These are phyloP conservation scores for Gnathonemus longibarbis DNA, from an alignment of 2,113 vertebrate genomes.

Conservation along the genomic window DNA sequence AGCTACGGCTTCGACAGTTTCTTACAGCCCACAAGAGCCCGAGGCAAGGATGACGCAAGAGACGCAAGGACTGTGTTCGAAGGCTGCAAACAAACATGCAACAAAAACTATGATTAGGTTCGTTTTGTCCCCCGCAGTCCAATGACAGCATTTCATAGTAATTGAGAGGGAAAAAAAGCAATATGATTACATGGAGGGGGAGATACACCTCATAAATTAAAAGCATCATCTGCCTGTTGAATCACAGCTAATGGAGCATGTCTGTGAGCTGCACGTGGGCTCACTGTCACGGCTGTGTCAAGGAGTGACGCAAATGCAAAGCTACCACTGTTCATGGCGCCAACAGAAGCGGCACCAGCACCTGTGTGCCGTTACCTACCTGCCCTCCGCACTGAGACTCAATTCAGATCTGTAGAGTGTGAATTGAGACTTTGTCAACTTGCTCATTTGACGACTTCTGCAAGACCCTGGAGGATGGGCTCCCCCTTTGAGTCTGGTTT, in stretches of 20 bases:
- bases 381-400: neutral
- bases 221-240: neutral
- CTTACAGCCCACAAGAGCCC: neutral
- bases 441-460: neutral
- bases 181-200: neutral
- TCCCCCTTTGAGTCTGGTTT: neutral
- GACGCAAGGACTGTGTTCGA: neutral
- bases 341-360: neutral
- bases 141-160: neutral
- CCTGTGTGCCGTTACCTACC: neutral
- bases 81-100: neutral
- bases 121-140: neutral
- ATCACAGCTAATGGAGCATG: neutral
- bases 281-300: neutral
- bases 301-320: neutral
- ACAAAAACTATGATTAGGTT: neutral
- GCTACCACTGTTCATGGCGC: neutral
- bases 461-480: neutral
- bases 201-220: constrained; percentile 4
- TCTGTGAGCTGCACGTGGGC: neutral
- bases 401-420: neutral
- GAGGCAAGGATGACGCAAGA: neutral
- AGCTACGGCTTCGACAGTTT: neutral
- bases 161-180: neutral
- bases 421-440: neutral